phyloP scores from a whole-genome alignment of 2,888 invertebrate species.

The Zaprionus lineosus region DNA sequence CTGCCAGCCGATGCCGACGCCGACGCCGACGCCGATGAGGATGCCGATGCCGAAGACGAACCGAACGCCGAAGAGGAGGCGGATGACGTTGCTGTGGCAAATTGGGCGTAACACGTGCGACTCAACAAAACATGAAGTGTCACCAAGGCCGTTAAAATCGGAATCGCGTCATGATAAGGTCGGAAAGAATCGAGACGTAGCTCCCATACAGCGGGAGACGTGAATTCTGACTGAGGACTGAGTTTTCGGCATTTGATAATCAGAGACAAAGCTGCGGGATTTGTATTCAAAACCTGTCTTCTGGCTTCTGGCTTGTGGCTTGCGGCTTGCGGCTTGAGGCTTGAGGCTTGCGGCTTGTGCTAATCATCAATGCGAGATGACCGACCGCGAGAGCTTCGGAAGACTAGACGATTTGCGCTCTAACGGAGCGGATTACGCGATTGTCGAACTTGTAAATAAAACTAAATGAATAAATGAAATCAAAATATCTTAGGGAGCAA shows the following conservation, averaged over 20 bases:
- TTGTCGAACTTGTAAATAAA: slow-evolving; percentile 30
- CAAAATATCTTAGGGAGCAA: slow-evolving; percentile 11
- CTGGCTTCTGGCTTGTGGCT: slow-evolving; percentile 1
- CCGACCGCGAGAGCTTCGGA: slow-evolving; percentile 17
- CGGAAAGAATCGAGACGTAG: neutral
- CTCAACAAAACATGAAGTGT: slow-evolving; percentile 10
- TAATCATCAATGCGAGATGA: slow-evolving; percentile 45
- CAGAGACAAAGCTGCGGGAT: slow-evolving; percentile 19
- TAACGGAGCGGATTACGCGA: slow-evolving; percentile 28
- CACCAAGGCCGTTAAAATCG: slow-evolving; percentile 21
- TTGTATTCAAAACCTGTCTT: slow-evolving; percentile 52
- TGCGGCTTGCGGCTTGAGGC: neutral
- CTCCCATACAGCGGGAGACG: slow-evolving; percentile 42
- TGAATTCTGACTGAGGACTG: slow-evolving; percentile 55
- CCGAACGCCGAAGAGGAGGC: no score
- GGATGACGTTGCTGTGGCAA: slow-evolving; percentile 36
- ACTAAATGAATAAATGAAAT: slow-evolving; percentile 2
- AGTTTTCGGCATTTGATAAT: slow-evolving; percentile 18
- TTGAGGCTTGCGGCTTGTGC: slow-evolving; percentile 8
- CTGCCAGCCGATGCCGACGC: slow-evolving; percentile 41
- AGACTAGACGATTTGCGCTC: slow-evolving; percentile 18
- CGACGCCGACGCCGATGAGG: slow-evolving; percentile 45
- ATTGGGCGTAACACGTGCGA: slow-evolving; percentile 37
- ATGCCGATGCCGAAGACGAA: no score
- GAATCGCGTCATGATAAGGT: slow-evolving; percentile 39